These are phyloP conservation scores for Falco berigora DNA, from an alignment of 2,797 vertebrate genomes.

Conservation along the genomic window DNA sequence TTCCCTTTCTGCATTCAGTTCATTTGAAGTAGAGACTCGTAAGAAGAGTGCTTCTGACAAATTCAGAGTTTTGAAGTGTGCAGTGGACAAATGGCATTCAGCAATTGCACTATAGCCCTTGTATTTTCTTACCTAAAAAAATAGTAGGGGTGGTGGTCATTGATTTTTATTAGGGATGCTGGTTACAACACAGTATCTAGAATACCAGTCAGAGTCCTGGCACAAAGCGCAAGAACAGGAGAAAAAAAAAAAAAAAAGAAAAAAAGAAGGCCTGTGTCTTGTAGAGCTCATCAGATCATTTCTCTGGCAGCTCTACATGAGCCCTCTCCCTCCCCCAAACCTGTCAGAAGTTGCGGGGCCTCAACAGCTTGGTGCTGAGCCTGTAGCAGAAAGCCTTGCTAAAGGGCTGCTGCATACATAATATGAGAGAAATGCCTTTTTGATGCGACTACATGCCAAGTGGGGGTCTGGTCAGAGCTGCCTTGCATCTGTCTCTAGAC, in stretches of 20 bases:
- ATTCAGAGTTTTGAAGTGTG: not conserved
- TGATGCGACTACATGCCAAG: accelerated
- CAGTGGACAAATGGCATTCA: not conserved
- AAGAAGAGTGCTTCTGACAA: not conserved
- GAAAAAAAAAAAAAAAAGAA: not conserved
- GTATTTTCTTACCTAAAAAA: not conserved
- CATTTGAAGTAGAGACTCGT: not conserved
- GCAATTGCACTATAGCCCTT: not conserved
- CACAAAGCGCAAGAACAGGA: not conserved
- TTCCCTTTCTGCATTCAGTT: not conserved
- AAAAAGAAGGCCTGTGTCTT: not conserved
- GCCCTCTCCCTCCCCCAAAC: not conserved
- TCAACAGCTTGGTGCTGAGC: not conserved
- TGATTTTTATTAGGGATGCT: not conserved
- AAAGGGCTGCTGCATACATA: not conserved
- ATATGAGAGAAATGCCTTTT: not conserved
- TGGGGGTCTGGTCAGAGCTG: not conserved
- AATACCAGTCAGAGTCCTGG: not conserved
- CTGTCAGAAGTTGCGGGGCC: not conserved
- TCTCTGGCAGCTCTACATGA: not conserved
- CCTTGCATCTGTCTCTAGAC: not conserved
- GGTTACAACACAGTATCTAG: not conserved
- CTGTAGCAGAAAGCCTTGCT: not conserved
- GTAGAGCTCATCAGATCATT: not conserved
- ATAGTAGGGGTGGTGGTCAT: not conserved